Evolutionary conservation across 2,888 invertebrate species (phyloP), one percentile per base, ranked within the genome.

Genomic region (Odontocolon sp.): DNA sequence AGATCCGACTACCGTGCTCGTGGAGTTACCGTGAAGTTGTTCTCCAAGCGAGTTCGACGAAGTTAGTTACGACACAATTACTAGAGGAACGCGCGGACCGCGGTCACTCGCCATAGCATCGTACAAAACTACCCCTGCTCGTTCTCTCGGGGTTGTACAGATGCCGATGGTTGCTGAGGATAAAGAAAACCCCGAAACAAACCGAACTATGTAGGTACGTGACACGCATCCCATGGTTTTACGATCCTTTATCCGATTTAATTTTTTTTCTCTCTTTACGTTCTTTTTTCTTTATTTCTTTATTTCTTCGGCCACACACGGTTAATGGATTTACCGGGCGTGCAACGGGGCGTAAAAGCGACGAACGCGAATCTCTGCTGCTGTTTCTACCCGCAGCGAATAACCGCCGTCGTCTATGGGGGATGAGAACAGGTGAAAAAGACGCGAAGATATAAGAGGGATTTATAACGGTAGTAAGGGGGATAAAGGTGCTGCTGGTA

Each of bases 401-500:
- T n/a, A n/a, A n/a, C n/a, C n/a, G n/a, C n/a, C n/a, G n/a, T 59
- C 52, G 18, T 36, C 23, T 47, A 2, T 33, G 38, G 56, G 56
- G 11, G 66, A 45, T 67, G 59, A 50, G 64, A 69, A 72, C 61
- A 66, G 42, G 66, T 64, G 68, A 68, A 75, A 75, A 78, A 78
- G 77, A 75, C 61, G 52, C 70, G 57, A 40, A 57, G 64, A 73
- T 71, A 75, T 73, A 80, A 77, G 66, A 73, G 77, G 78, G 80
- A 81, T 81, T 81, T 78, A 81, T 81, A 81, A 80, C 73, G 57
- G 71, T 63, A 69, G 74, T 71, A 71, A 54, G 63, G 54, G 56
- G 54, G 70, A 80, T 69, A 72, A 61, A 72, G 56, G 59, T 57
- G 40, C 42, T 64, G 11, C 26, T 26, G 9, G 26, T 5, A 23